Percentiles rank a stretch among this genome's conserved stretches.
Conservation (phyloP, 2,113 vertebrate species). For the Corvus moneduloides region DNA sequence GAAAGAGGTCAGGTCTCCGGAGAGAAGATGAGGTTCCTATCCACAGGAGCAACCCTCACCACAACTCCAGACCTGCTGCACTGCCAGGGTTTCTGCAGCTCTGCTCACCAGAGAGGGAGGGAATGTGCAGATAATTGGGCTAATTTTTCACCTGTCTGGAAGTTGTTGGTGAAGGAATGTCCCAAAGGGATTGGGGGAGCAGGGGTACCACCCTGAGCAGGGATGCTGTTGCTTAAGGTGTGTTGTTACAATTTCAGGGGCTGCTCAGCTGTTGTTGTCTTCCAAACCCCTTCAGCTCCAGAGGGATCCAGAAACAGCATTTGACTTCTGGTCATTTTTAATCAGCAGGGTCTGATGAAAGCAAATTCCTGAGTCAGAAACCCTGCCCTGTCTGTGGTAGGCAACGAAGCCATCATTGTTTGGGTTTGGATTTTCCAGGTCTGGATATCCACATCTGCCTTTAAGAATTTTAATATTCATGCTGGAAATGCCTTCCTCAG, state of each 20-base stretch:
- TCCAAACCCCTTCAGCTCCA: neutral
- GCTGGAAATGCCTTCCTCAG: neutral
- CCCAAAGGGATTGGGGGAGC: neutral
- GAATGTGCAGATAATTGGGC: neutral
- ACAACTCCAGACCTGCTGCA: neutral
- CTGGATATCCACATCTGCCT: neutral
- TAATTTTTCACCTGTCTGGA: neutral
- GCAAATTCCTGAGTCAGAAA: neutral
- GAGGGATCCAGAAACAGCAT: neutral
- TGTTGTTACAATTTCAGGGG: neutral
- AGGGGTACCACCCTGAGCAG: neutral
- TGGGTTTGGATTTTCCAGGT: neutral
- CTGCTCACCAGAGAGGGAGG: neutral
- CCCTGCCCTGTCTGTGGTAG: neutral
- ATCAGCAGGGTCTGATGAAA: neutral
- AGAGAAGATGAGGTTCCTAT: neutral
- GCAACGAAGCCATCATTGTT: accelerated
- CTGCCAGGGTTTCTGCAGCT: neutral
- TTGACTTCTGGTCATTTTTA: neutral
- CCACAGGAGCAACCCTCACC: neutral
- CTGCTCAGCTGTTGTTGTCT: neutral
- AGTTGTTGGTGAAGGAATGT: neutral
- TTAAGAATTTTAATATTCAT: neutral
- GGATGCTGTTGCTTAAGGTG: neutral
- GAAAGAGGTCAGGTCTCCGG: neutral